These are phyloP conservation scores for Lepus europaeus DNA, from an alignment of 2,113 vertebrate genomes.

Conservation along the genomic window DNA sequence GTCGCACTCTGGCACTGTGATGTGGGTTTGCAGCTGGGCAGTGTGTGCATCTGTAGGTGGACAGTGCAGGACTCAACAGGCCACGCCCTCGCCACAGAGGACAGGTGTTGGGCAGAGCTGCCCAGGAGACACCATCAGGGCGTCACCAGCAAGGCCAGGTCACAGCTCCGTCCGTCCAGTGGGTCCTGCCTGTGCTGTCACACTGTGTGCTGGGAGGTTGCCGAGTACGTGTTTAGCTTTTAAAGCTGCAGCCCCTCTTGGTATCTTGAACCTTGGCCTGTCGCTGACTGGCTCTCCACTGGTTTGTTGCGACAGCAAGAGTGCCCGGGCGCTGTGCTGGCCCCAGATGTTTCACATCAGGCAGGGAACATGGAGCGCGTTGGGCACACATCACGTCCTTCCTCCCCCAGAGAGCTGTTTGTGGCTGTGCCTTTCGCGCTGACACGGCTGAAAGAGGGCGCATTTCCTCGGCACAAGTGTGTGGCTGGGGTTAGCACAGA, in stretches of 20 bases:
- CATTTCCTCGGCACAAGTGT: constrained; percentile 85
- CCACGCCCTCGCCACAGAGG: too few species aligned
- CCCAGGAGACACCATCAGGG: too few species aligned
- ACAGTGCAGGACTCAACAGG: background rate
- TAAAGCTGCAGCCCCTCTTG: background rate
- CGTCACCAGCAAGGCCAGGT: background rate
- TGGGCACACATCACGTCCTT: accelerated
- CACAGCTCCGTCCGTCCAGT: too few species aligned
- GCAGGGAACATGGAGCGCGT: background rate
- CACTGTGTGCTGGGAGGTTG: too few species aligned
- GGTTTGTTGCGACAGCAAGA: background rate
- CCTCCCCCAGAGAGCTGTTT: background rate
- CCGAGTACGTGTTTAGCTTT: background rate
- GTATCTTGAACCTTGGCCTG: background rate
- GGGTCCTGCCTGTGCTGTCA: too few species aligned
- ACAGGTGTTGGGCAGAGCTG: too few species aligned
- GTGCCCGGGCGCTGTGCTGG: background rate
- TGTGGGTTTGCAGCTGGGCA: too few species aligned
- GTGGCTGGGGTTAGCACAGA: background rate
- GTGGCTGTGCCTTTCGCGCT: background rate
- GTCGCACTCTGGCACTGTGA: too few species aligned
- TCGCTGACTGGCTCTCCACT: background rate
- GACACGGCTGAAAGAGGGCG: constrained; percentile 34
- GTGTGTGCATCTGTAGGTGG: background rate
- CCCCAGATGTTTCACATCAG: background rate